Evolutionary conservation across 2,888 invertebrate genomes (phyloP).

Genomic region (Beris chalybata): DNA sequence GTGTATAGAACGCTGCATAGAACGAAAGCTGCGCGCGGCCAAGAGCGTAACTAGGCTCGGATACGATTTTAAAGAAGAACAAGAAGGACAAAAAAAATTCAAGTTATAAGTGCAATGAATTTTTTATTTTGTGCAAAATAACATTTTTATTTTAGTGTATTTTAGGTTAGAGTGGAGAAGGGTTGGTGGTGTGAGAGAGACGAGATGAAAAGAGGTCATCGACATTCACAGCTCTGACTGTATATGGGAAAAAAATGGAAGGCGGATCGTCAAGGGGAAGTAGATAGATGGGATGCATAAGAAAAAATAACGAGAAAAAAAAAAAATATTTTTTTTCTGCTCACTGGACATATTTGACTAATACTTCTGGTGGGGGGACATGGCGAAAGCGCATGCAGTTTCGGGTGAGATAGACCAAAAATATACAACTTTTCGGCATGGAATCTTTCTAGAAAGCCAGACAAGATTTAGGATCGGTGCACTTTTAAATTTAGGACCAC

Average conservation of each 20-base stretch:
- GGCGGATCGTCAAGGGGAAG: constrained; percentile 3
- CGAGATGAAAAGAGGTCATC: constrained; percentile 22
- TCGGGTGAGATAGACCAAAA: constrained; percentile 10
- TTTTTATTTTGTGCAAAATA: constrained; percentile 14
- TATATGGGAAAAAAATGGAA: neutral
- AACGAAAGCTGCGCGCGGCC: neutral
- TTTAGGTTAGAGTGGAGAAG: constrained; percentile 3
- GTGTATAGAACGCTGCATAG: too few relatives aligned
- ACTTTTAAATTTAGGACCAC: too few relatives aligned
- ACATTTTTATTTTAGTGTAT: constrained; percentile 2
- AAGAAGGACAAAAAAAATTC: neutral
- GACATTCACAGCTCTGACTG: constrained; percentile 10
- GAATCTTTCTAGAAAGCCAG: too few relatives aligned
- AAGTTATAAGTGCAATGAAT: constrained; percentile 11
- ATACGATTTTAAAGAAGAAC: neutral
- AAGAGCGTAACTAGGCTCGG: constrained; percentile 14
- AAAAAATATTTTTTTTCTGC: neutral
- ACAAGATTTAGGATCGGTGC: too few relatives aligned
- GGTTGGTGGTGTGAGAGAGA: neutral
- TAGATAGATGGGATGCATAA: neutral
- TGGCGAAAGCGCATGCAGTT: constrained; percentile 15
- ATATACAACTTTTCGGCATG: too few relatives aligned
- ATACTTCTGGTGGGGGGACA: too few relatives aligned
- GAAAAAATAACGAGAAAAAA: neutral
- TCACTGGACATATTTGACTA: constrained; percentile 1